These are phyloP conservation scores for Dromaius novaehollandiae DNA, from an alignment of 2,113 vertebrate genomes.

Conservation along the genomic window DNA sequence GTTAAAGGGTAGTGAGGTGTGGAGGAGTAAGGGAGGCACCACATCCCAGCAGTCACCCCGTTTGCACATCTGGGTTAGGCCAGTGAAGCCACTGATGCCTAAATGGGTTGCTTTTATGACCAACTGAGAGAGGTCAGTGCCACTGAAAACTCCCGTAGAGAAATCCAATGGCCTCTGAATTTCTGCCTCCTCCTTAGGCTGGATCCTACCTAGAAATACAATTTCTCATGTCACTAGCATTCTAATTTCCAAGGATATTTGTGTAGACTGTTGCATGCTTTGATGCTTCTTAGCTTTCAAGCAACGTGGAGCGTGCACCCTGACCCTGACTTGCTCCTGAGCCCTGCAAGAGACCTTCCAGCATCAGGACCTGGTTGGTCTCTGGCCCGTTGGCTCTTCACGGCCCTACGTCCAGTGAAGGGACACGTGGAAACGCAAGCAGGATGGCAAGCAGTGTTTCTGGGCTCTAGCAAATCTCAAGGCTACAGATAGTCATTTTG, in stretches of 20 bases:
- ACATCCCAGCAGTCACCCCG: no score
- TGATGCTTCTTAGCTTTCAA: neutral
- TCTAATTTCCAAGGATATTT: neutral
- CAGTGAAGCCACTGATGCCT: no score
- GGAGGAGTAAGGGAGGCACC: no score
- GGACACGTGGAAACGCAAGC: neutral
- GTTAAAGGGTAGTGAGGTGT: no score
- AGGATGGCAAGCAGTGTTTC: neutral
- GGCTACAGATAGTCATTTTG: neutral
- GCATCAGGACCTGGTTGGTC: neutral
- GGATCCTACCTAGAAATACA: neutral
- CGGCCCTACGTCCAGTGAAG: rapidly evolving
- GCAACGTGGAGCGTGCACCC: rapidly evolving
- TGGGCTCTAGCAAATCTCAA: neutral
- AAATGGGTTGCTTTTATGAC: no score
- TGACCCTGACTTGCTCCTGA: neutral
- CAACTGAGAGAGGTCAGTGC: no score
- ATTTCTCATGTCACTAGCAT: neutral
- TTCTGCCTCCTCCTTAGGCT: neutral
- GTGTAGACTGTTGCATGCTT: neutral
- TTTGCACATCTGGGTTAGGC: no score
- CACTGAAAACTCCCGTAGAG: neutral
- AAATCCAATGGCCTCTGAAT: neutral
- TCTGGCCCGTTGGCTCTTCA: neutral
- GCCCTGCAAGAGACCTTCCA: rapidly evolving